phyloP scores from a whole-genome alignment of 2,888 invertebrate species.

The Allolobophora icterica region DNA sequence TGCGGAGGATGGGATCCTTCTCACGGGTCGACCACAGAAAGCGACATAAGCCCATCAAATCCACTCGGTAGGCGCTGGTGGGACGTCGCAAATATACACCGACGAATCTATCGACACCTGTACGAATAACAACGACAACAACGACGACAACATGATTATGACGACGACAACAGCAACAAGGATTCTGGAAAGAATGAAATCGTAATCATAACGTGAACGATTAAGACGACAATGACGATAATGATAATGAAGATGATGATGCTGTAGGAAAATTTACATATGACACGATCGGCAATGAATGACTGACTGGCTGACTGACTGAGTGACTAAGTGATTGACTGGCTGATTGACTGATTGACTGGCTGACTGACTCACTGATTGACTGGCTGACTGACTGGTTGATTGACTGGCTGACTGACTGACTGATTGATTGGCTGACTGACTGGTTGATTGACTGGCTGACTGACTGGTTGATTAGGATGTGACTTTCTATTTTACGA shows the following conservation, averaged over 20 bases:
- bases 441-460: not conserved
- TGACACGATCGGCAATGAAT: too few relatives aligned
- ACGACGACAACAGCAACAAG: not conserved
- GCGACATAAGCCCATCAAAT: conserved; percentile 17
- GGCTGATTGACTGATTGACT: not conserved
- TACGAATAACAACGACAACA: not conserved
- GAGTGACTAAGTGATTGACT: not conserved
- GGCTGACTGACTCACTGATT: not conserved
- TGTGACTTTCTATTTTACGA: not conserved
- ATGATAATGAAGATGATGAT: not conserved
- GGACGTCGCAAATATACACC: not conserved
- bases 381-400: not conserved
- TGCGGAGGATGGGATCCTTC: not conserved
- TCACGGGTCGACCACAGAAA: not conserved
- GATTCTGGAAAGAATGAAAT: too few relatives aligned
- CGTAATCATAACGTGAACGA: too few relatives aligned
- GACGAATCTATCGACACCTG: not conserved
- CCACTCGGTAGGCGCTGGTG: not conserved
- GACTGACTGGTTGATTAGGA: not conserved
- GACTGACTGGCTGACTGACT: not conserved
- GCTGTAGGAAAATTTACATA: not conserved
- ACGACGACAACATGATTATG: not conserved
- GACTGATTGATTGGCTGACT: not conserved
- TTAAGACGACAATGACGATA: too few relatives aligned
- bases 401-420: not conserved